Evolutionary conservation across 2,888 invertebrate genomes (phyloP).

Genomic region (Criorhina ranunculi): DNA sequence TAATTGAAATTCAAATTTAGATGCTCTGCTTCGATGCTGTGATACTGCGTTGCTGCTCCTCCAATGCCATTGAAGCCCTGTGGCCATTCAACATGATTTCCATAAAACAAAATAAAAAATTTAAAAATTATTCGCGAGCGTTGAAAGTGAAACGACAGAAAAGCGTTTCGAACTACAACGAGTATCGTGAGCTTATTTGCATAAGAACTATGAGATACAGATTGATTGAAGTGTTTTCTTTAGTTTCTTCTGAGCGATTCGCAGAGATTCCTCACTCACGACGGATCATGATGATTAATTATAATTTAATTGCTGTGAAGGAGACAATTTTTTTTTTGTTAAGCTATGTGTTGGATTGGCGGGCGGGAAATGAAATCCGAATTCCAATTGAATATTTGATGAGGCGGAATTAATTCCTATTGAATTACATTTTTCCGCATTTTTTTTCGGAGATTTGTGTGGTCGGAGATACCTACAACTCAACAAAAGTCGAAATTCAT

Average conservation of each 20-base stretch:
- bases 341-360: neutral
- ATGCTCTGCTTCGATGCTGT: too few species aligned
- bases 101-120: slow-evolving; percentile 2
- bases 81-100: slow-evolving; percentile 10
- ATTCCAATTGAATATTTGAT: slow-evolving; percentile 18
- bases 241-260: slow-evolving; percentile 15
- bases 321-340: slow-evolving; percentile 31
- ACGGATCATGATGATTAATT: slow-evolving; percentile 59
- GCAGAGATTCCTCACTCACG: slow-evolving; percentile 35
- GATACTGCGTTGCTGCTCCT: too few species aligned
- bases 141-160: neutral
- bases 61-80: slow-evolving; percentile 11
- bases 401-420: slow-evolving; percentile 1
- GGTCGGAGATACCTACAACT: too few species aligned
- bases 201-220: slow-evolving; percentile 33
- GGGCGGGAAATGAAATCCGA: neutral
- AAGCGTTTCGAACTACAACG: neutral
- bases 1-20: too few species aligned
- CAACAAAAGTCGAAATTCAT: neutral
- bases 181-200: slow-evolving; percentile 1
- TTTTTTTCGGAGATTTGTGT: neutral
- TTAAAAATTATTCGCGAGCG: slow-evolving; percentile 1
- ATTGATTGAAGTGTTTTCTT: slow-evolving; percentile 40
- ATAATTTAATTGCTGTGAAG: slow-evolving; percentile 46
- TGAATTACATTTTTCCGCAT: slow-evolving; percentile 13